These are phyloP conservation scores for Drosophila putrida DNA, from an alignment of 2,888 invertebrate species.

Conservation along the genomic window DNA sequence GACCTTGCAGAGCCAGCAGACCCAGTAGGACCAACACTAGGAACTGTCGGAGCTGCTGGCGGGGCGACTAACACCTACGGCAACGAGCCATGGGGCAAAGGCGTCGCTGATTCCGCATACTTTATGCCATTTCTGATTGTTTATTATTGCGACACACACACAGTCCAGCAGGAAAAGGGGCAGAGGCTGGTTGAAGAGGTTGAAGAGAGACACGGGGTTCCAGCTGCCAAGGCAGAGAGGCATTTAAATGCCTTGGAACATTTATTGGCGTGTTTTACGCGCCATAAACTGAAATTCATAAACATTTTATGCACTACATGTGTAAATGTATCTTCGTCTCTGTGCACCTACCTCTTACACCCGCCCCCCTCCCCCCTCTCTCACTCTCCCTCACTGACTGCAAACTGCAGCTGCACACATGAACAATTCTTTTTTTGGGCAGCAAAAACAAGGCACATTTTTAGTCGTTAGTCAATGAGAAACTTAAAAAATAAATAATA, in stretches of 20 bases:
- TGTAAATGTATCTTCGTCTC: conserved; percentile 68
- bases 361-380: background rate
- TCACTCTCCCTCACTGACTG: conserved; percentile 2
- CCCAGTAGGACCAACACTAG: background rate
- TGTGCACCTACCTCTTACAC: conserved; percentile 1
- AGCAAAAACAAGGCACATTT: conserved; percentile 47
- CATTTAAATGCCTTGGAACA: conserved; percentile 78
- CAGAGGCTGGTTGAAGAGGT: conserved; percentile 11
- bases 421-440: conserved; percentile 25
- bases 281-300: conserved; percentile 82
- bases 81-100: conserved; percentile 31
- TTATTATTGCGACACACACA: conserved; percentile 76
- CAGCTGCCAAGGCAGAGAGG: conserved; percentile 52
- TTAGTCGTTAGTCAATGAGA: conserved; percentile 40
- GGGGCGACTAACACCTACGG: conserved; percentile 66
- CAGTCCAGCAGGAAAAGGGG: background rate
- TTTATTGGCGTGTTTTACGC: conserved; percentile 83
- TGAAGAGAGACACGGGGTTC: conserved; percentile 26
- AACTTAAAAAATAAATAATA: conserved; percentile 23
- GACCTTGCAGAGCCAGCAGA: background rate
- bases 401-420: conserved; percentile 51
- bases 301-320: conserved; percentile 82
- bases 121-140: conserved; percentile 79
- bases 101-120: conserved; percentile 66
- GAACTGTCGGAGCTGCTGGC: conserved; percentile 1